These are phyloP conservation scores for Larimichthys crocea DNA, from an alignment of 2,113 vertebrate genomes.

Conservation along the genomic window DNA sequence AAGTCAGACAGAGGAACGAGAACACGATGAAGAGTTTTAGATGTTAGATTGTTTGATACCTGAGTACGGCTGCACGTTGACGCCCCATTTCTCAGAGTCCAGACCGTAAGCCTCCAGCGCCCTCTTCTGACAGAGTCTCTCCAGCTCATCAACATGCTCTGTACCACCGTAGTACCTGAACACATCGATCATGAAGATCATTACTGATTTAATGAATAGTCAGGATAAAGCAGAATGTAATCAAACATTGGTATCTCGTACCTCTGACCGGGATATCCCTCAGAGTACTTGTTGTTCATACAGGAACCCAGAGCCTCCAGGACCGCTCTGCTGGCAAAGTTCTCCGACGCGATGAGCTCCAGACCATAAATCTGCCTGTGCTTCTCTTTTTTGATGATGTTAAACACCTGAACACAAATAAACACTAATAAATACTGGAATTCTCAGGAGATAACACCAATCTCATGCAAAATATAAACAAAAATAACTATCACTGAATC, in stretches of 20 bases:
- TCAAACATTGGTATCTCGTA: constrained; percentile 42
- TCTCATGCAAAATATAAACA: not conserved
- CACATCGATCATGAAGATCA: not conserved
- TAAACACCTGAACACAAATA: constrained; percentile 86
- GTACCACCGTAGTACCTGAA: constrained; percentile 95
- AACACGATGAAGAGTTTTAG: not conserved
- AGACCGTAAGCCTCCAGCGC: constrained; percentile 89
- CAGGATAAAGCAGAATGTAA: not conserved
- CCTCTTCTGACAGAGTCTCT: constrained; percentile 94
- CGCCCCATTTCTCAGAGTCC: constrained; percentile 91
- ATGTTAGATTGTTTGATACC: constrained; percentile 80
- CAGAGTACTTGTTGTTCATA: constrained; percentile 98
- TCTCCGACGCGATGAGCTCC: constrained; percentile 96
- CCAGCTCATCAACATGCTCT: constrained; percentile 93
- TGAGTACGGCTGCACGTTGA: constrained; percentile 98
- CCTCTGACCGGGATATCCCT: constrained; percentile 98
- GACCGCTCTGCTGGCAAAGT: constrained; percentile 95
- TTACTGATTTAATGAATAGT: not conserved
- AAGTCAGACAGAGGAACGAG: not conserved
- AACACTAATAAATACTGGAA: fast-evolving
- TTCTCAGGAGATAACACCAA: not conserved
- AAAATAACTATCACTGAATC: not conserved
- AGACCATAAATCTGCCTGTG: constrained; percentile 90
- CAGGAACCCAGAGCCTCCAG: constrained; percentile 98
- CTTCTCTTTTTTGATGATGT: constrained; percentile 96